Base-by-base conservation (phyloP, 2,797 vertebrate species). In the Atherinosoma microstoma region DNA sequence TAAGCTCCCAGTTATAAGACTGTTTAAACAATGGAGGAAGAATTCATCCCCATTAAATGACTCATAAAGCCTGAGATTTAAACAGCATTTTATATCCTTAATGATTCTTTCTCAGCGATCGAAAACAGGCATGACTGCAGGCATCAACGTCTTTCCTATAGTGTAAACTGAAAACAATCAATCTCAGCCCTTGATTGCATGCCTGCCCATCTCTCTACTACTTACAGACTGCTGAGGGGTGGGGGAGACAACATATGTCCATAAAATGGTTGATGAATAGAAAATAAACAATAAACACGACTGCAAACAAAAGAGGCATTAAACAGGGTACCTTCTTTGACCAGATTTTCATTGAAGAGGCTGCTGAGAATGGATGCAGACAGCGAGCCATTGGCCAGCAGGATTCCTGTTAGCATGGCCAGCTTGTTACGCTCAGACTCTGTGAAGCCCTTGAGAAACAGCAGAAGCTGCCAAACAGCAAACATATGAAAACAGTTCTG, bases 371-470 rank as follows among this genome's bases (percentile, higher is more conserved):
- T 98, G 36, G 97, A 96, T 20, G 97, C 97, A 2, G 97, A 98
- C 70, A 99, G 93, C 58, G 95, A 97, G 74, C 97, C 96, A 0
- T 96, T 97, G 92, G 96, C 96, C 91, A 99, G 94, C 83, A 99
- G 96, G 90, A 99, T 98, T 67, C 97, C 97, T 16, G 98, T 96
- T 76, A 99, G 90, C 97, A 99, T 98, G 91, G 98, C 97, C 94
- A 99, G 89, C 91, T 99, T 99, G 95, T 99, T 99, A 72, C 97
- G 94, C 92, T 98, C 97, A 0, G 97, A 98, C 93, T 99, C 97
- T 0, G 97, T 96, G 93, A 99, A 99, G 81, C 97, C 97, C 87
- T 99, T 99, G 88, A 99, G 94, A 93, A 99, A 99, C 90, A 99
- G 93, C 95, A 99, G 93, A 95, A 99, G 91, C 98, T 98, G 88